phyloP scores from a whole-genome alignment of 37 sponge, comb jelly and placozoan species.

The Agelas oroides region DNA sequence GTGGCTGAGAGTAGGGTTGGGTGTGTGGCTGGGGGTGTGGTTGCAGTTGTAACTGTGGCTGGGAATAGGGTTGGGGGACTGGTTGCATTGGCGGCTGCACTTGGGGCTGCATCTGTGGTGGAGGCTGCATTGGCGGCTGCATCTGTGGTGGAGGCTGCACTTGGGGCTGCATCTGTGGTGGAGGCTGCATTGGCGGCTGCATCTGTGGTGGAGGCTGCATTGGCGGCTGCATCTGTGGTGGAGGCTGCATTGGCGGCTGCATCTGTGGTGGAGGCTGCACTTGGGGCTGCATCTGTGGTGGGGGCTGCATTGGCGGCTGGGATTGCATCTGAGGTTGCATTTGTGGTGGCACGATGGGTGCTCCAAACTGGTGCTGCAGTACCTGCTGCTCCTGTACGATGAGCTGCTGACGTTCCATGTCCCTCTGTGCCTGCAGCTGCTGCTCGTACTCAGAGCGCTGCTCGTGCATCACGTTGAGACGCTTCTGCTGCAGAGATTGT shows the following conservation, averaged over 20 bases:
- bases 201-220: not conserved
- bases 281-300: not conserved
- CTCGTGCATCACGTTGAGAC: conserved; percentile 37
- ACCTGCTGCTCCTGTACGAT: conserved; percentile 81
- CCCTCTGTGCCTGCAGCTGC: conserved; percentile 63
- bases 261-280: not conserved
- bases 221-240: not conserved
- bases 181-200: not conserved
- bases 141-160: not conserved
- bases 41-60: not conserved
- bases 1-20: not conserved
- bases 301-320: too few relatives aligned
- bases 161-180: not conserved
- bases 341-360: not conserved
- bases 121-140: not conserved
- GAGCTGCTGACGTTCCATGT: conserved; percentile 72
- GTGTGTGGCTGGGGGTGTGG: not conserved
- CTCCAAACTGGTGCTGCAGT: conserved; percentile 65
- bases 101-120: not conserved
- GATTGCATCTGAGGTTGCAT: not conserved
- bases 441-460: conserved; percentile 66
- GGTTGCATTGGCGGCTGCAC: not conserved
- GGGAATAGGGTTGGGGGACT: too few relatives aligned
- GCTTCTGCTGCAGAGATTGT: conserved; percentile 66
- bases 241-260: not conserved